Evolutionary conservation across 2,888 invertebrate genomes (phyloP).

Genomic region (Cheilosia pagana): DNA sequence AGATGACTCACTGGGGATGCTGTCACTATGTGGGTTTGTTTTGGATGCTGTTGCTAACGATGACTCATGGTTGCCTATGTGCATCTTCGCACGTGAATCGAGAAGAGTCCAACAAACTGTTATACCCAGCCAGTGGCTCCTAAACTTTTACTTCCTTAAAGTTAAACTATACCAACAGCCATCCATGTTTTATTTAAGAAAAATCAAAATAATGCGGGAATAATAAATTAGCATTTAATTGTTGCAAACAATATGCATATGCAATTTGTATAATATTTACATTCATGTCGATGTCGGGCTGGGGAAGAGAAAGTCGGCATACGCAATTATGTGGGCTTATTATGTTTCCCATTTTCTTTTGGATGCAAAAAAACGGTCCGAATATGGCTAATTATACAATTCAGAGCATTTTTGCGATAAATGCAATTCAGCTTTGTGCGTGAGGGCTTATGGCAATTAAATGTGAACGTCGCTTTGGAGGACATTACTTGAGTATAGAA

Average conservation of each 20-base stretch:
- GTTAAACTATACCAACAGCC: background rate
- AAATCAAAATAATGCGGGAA: slow-evolving; percentile 5
- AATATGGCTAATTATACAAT: slow-evolving; percentile 52
- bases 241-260: slow-evolving; percentile 55
- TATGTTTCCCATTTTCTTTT: slow-evolving; percentile 15
- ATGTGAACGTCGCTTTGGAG: background rate
- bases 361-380: slow-evolving; percentile 12
- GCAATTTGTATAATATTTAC: slow-evolving; percentile 37
- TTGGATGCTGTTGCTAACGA: slow-evolving; percentile 70
- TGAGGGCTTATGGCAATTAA: slow-evolving; percentile 3
- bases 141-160: slow-evolving; percentile 41
- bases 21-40: slow-evolving; percentile 29
- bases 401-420: slow-evolving; percentile 3
- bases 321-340: slow-evolving; percentile 42
- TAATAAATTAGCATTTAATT: slow-evolving; percentile 55
- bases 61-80: slow-evolving; percentile 52
- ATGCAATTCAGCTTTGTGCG: slow-evolving; percentile 1
- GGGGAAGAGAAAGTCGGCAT: slow-evolving; percentile 56
- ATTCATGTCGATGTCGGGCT: slow-evolving; percentile 26
- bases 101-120: slow-evolving; percentile 44
- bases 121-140: slow-evolving; percentile 55
- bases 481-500: background rate
- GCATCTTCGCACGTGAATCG: slow-evolving; percentile 10
- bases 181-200: background rate
- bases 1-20: slow-evolving; percentile 70